phyloP scores from a whole-genome alignment of 2,888 invertebrate species.

The Pandemis corylana region DNA sequence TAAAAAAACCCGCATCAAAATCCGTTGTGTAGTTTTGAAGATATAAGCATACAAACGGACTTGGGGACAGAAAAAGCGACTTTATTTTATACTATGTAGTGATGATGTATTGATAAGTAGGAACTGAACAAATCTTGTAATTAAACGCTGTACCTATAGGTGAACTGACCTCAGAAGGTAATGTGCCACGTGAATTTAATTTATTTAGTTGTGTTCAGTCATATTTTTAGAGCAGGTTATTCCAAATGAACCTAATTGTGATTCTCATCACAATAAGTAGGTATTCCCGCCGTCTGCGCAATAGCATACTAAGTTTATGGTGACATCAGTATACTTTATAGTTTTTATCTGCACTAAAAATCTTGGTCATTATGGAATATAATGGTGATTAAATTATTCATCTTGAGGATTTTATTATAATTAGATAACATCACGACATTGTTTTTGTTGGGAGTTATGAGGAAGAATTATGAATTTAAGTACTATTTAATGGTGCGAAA shows the following conservation, averaged over 20 bases:
- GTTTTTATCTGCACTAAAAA: constrained; percentile 17
- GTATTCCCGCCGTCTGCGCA: constrained; percentile 18
- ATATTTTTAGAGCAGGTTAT: constrained; percentile 8
- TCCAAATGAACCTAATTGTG: constrained; percentile 18
- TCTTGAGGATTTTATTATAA: constrained; percentile 7
- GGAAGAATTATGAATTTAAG: background rate
- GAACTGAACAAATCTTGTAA: too few relatives aligned
- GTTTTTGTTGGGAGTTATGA: background rate
- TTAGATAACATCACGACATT: background rate
- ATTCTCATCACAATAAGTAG: constrained; percentile 26
- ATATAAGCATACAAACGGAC: too few relatives aligned
- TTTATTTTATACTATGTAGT: too few relatives aligned
- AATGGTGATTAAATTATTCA: background rate
- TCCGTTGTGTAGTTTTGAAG: too few relatives aligned
- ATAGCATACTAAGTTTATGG: constrained; percentile 14
- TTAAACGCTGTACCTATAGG: too few relatives aligned
- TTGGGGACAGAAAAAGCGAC: too few relatives aligned
- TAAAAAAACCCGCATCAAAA: too few relatives aligned
- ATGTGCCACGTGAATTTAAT: too few relatives aligned
- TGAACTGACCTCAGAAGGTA: too few relatives aligned
- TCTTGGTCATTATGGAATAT: constrained; percentile 13
- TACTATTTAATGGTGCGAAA: background rate
- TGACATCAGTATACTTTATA: constrained; percentile 2
- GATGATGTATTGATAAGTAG: too few relatives aligned
- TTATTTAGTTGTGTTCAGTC: background rate